A percentile compares a stretch with the other conserved stretches of the same genome.
Evolutionary conservation across 2,888 invertebrate species (phyloP).

Genomic region (Sphecodes monilicornis): DNA sequence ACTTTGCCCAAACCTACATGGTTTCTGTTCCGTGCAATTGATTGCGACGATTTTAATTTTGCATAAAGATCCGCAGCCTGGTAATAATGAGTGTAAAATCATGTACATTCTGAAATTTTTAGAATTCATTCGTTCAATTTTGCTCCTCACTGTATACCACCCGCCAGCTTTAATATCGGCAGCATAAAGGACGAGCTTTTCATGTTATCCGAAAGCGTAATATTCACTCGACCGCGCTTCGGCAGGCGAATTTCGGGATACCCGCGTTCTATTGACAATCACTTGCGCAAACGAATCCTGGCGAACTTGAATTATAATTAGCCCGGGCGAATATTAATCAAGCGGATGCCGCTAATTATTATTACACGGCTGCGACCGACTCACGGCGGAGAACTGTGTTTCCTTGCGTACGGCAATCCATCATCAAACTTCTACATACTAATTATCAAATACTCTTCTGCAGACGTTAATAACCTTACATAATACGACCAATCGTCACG

Average conservation of each 20-base stretch:
- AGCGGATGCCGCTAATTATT: background rate
- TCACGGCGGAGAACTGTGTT: background rate
- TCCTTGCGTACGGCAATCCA: background rate
- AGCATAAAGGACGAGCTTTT: background rate
- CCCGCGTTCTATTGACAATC: constrained; percentile 23
- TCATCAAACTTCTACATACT: background rate
- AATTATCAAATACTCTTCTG: background rate
- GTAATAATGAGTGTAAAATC: too few relatives aligned
- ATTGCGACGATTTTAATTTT: too few relatives aligned
- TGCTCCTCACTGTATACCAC: background rate
- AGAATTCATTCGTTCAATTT: background rate
- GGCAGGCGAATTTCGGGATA: constrained; percentile 16
- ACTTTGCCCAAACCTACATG: too few relatives aligned
- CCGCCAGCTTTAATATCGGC: constrained; percentile 28
- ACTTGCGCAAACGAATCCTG: background rate
- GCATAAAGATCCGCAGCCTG: too few relatives aligned
- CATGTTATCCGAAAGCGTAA: constrained; percentile 13
- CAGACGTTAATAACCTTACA: background rate
- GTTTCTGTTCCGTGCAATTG: too few relatives aligned
- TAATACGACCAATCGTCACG: background rate
- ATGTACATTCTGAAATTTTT: background rate
- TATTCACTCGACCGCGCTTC: constrained; percentile 3
- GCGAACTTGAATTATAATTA: background rate
- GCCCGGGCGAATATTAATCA: background rate
- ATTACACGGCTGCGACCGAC: background rate